These are phyloP conservation scores for Pheucticus melanocephalus DNA, from an alignment of 2,113 vertebrate species.

Conservation along the genomic window DNA sequence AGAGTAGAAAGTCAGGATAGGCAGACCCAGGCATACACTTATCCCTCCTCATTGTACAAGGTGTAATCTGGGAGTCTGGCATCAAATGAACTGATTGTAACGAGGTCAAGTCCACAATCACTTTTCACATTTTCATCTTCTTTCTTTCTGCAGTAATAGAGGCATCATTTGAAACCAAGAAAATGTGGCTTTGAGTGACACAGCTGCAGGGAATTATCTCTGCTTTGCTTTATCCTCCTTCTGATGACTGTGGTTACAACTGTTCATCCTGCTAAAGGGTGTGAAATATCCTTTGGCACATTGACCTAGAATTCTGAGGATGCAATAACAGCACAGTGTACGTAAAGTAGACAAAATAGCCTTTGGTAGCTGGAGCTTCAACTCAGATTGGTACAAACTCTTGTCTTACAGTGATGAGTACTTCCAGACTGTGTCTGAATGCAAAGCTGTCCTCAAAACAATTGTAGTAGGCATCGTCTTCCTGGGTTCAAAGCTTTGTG, in stretches of 20 bases:
- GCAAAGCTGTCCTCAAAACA: background rate
- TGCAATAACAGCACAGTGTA: fast-evolving
- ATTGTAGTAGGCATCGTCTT: background rate
- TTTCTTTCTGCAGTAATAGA: background rate
- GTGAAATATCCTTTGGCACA: background rate
- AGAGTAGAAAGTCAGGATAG: background rate
- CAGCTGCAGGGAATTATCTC: background rate
- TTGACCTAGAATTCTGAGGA: background rate
- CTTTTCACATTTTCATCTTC: background rate
- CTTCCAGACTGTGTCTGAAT: background rate
- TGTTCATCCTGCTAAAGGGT: background rate
- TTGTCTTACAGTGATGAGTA: background rate
- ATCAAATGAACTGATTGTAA: background rate
- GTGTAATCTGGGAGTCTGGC: background rate
- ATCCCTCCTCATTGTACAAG: background rate
- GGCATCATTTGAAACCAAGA: background rate
- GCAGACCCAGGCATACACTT: background rate
- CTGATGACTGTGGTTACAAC: background rate
- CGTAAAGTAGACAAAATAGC: background rate
- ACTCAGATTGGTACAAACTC: background rate
- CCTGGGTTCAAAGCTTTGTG: background rate
- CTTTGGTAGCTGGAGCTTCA: background rate
- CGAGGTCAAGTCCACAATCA: background rate
- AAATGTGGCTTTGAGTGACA: background rate
- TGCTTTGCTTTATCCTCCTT: background rate